Base-by-base conservation (phyloP, 2,888 invertebrate species). In the Poecilobothrus nobilitatus region DNA sequence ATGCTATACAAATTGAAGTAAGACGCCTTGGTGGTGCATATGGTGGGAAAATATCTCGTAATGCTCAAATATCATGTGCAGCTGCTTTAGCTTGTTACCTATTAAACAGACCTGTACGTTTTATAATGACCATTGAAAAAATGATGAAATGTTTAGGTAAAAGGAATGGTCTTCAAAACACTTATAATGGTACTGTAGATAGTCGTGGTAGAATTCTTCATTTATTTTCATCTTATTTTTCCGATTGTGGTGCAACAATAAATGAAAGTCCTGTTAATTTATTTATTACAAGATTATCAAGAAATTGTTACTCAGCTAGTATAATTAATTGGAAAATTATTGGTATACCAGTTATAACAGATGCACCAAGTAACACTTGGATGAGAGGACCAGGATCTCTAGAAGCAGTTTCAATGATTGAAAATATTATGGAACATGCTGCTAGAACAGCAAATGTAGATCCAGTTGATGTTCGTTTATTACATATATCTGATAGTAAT, bases 361-460 rank as follows among this genome's bases (percentile, higher is more conserved):
- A 73, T 67, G 68, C 73, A 21, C 68, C 73, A 8, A 69, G 70
- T 63, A 68, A 72, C 63, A 72, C 72, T 7, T 74, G 71, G 71
- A 71, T 70, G 63, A 69, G 74, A 27, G 72, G 70, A 10, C 73
- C 73, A 84, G 86, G 80, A 1, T 84, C 86, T 0, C 84, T 86
- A 0, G 89, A 89, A 81, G 87, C 81, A 0, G 77, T 84, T 0
- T 85, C 84, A 0, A 81, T 86, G 71, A 78, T 83, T 53, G 90
- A 90, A 77, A 84, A 84, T 73, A 83, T 90, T 33, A 89, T 90
- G 88, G 88, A 90, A 70, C 86, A 88, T 70, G 87, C 89, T 72
- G 85, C 89, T 0, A 79, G 80, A 63, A 79, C 74, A 5, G 0
- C 82, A 85, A 72, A 75, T 86, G 22, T 75, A 77, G 88, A 89